Evolutionary conservation across 2,113 vertebrate species (phyloP).

Genomic region (Gasterosteus nipponicus): DNA sequence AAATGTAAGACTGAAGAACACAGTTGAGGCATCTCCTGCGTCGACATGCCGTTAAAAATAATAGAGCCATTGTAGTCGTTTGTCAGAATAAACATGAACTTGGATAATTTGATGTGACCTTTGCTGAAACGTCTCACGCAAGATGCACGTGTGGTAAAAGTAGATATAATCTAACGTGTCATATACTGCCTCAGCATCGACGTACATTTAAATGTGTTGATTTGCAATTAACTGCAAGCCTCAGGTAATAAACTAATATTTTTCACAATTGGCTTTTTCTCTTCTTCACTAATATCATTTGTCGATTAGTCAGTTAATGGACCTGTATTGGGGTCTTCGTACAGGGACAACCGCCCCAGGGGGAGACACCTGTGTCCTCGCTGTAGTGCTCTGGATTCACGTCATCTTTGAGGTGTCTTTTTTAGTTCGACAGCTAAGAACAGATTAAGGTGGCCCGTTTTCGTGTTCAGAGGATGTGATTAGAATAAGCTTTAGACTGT

Average conservation of each 20-base stretch:
- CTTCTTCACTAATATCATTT: not conserved
- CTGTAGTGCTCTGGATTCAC: conserved; percentile 13
- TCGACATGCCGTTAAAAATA: not conserved
- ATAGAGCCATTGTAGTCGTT: not conserved
- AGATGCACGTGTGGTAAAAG: not conserved
- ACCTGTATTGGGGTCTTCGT: not conserved
- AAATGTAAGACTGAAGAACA: not conserved
- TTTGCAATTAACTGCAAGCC: not conserved
- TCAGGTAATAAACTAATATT: too few relatives aligned
- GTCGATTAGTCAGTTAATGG: too few relatives aligned
- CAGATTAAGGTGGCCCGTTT: conserved; percentile 8
- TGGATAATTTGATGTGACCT: not conserved
- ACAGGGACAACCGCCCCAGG: not conserved
- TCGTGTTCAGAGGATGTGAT: conserved; percentile 26
- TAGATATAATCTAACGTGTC: not conserved
- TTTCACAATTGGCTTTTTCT: too few relatives aligned
- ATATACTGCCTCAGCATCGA: too few relatives aligned
- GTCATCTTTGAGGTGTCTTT: not conserved
- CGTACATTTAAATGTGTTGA: too few relatives aligned
- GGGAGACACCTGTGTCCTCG: conserved; percentile 6
- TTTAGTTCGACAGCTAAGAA: not conserved
- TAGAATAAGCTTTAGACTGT: conserved; percentile 20
- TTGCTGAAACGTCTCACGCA: not conserved
- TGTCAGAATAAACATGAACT: too few relatives aligned
- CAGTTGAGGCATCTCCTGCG: not conserved